Conservation (phyloP, 1,140 invertebrate genomes). For the Pseudomyrmex dendroicus region DNA sequence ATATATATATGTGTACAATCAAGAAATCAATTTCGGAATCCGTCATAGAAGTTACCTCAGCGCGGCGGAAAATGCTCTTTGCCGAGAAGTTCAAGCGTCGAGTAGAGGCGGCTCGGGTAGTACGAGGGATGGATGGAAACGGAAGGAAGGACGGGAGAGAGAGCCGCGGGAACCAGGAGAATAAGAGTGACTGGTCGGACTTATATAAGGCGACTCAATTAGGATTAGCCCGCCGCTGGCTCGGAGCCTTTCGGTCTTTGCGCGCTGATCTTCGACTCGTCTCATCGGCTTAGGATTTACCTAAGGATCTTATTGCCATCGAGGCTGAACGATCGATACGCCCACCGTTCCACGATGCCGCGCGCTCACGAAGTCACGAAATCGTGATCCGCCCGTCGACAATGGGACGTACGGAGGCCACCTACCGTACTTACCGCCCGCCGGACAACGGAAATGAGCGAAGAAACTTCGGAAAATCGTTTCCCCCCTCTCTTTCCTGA, state of each 20-base stretch:
- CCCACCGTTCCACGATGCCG: slow-evolving; percentile 68
- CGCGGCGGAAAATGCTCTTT: slow-evolving; percentile 28
- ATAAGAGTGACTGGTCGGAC: slow-evolving; percentile 72
- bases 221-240: slow-evolving; percentile 78
- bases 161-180: not conserved
- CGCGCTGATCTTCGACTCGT: slow-evolving; percentile 78
- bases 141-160: slow-evolving; percentile 19
- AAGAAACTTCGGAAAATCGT: slow-evolving; percentile 66
- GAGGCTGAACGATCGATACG: slow-evolving; percentile 72
- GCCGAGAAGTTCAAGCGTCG: slow-evolving; percentile 2
- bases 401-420: slow-evolving; percentile 69
- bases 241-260: slow-evolving; percentile 75
- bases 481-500: slow-evolving; percentile 17
- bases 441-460: slow-evolving; percentile 21
- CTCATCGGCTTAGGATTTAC: slow-evolving; percentile 82
- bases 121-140: not conserved
- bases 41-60: slow-evolving; percentile 35
- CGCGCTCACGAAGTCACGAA: slow-evolving; percentile 73
- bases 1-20: not conserved
- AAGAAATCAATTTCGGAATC: slow-evolving; percentile 56
- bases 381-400: slow-evolving; percentile 70
- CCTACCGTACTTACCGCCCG: slow-evolving; percentile 60
- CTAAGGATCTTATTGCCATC: slow-evolving; percentile 79
- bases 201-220: slow-evolving; percentile 82
- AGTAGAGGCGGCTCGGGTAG: too few species aligned